Base-by-base conservation (phyloP, 2,797 vertebrate species). In the Alosa sapidissima region DNA sequence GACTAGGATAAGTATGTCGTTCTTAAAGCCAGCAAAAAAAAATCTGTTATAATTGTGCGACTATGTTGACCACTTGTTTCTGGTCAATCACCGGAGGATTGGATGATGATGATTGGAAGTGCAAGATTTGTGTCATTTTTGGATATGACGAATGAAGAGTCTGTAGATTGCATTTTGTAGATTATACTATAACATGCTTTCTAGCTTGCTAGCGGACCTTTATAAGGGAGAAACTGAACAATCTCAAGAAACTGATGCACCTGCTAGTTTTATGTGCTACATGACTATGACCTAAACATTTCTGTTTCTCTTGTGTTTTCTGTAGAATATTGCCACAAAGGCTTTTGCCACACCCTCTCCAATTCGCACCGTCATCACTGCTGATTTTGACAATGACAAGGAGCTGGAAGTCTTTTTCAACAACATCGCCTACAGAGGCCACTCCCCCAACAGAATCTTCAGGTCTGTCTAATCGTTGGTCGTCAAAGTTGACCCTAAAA, bases 341-440 rank as follows among this genome's bases (percentile, higher is more conserved):
- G 96, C 92, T 86, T 98, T 99, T 90, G 95, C 97, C 60, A 92
- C 92, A 88, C 95, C 97, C 0, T 98, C 98, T 2, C 97, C 98
- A 0, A 91, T 98, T 52, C 97, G 98, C 87, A 98, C 98, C 0
- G 96, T 99, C 92, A 97, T 99, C 0, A 93, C 95, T 0, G 98
- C 97, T 0, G 98, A 99, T 93, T 98, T 99, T 0, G 97, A 99
- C 92, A 98, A 99, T 0, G 97, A 99, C 92, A 96, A 96, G 88
- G 96, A 98, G 91, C 94, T 98, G 89, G 98, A 99, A 86, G 95
- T 99, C 88, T 98, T 99, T 93, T 98, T 99, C 93, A 98, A 99
- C 94, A 99, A 99, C 87, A 98, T 99, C 0, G 98, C 98, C 47
- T 97, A 98, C 92, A 94, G 94, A 0, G 96, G 96, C 83, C 88